Conservation (phyloP, 2,113 vertebrate genomes). For the Amphilophus citrinellus region DNA sequence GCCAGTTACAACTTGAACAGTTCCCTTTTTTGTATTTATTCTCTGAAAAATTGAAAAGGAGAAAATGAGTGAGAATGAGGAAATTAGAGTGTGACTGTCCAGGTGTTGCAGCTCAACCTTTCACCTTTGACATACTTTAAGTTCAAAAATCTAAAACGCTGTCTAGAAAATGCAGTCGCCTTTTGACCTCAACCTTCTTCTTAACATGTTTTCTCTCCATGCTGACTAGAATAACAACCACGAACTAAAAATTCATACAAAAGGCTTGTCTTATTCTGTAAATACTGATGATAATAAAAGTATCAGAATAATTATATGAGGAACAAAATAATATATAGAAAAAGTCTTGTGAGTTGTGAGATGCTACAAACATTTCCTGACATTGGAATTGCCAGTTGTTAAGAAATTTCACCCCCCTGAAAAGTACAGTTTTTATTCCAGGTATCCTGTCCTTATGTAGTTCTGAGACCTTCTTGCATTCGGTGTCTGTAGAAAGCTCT, state of each 20-base stretch:
- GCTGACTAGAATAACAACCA: background rate
- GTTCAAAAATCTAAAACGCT: constrained; percentile 30
- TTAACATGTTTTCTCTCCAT: background rate
- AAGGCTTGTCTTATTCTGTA: background rate
- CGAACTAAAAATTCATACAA: background rate
- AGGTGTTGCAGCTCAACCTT: constrained; percentile 22
- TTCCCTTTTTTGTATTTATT: background rate
- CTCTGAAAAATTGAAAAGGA: background rate
- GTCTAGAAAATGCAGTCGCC: background rate
- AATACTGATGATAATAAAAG: background rate
- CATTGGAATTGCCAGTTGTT: background rate
- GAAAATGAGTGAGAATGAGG: background rate
- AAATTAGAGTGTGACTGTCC: constrained; percentile 1
- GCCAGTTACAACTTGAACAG: constrained; percentile 21
- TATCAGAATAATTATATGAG: too few relatives aligned
- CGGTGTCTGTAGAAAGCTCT: constrained; percentile 52
- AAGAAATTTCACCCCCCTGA: background rate
- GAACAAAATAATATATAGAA: too few relatives aligned
- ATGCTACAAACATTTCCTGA: background rate
- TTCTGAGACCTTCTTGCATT: constrained; percentile 16
- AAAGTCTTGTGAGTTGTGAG: background rate
- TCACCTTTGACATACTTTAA: constrained; percentile 41
- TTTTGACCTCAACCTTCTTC: constrained; percentile 26
- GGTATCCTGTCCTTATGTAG: constrained; percentile 9
- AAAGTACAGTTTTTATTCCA: background rate